Conservation (phyloP, 1,140 invertebrate genomes). For the Drepana arcuata region DNA sequence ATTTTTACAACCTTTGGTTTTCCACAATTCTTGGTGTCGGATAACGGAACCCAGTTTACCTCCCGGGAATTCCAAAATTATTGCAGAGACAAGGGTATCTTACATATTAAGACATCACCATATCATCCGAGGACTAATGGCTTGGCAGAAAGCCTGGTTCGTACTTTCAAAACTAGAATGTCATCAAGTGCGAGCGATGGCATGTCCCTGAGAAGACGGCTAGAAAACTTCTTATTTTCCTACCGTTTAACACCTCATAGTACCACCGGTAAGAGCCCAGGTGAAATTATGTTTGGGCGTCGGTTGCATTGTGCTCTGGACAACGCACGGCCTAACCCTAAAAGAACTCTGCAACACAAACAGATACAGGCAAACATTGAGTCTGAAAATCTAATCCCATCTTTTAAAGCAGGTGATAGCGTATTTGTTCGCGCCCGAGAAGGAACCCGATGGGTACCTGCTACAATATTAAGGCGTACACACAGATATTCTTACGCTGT, state of each 20-base stretch:
- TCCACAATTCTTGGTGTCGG: conserved; percentile 21
- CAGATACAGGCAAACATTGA: too few relatives aligned
- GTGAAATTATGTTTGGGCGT: conserved; percentile 16
- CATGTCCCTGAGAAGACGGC: neutral
- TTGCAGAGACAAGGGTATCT: conserved; percentile 17
- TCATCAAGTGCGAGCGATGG: conserved; percentile 13
- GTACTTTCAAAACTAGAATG: conserved; percentile 31
- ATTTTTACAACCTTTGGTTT: conserved; percentile 18
- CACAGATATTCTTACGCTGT: too few relatives aligned
- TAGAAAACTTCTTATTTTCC: conserved; percentile 20
- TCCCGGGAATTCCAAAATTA: conserved; percentile 20
- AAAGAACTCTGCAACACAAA: too few relatives aligned
- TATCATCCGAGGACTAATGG: conserved; percentile 30
- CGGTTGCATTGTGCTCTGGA: too few relatives aligned
- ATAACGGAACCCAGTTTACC: conserved; percentile 21
- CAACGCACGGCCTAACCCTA: too few relatives aligned
- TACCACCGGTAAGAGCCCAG: conserved; percentile 14
- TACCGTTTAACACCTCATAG: conserved; percentile 19
- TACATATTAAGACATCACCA: conserved; percentile 19
- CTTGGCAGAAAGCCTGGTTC: conserved; percentile 32
- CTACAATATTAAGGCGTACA: too few relatives aligned
- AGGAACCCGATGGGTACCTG: too few relatives aligned
- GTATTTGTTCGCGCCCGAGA: too few relatives aligned
- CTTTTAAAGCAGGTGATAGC: too few relatives aligned
- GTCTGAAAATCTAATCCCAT: too few relatives aligned